Evolutionary conservation across 2,888 invertebrate genomes (phyloP).

Genomic region (Rapana venosa): DNA sequence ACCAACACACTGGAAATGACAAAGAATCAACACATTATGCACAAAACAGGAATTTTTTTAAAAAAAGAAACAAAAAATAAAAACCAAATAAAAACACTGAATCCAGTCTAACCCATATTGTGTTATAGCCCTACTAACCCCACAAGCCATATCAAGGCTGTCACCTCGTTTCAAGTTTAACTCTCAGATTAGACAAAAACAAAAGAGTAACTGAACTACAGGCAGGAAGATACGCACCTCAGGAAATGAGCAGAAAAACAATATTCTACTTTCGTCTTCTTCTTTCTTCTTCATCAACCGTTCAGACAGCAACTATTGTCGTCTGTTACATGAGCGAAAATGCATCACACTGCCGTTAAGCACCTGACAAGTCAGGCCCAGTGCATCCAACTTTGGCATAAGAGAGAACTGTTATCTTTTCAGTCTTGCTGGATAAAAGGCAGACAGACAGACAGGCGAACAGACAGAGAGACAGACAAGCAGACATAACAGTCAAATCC

Average conservation of each 20-base stretch:
- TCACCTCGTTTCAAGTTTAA: too few species aligned
- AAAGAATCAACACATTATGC: background rate
- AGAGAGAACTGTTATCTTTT: too few species aligned
- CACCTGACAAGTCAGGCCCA: too few species aligned
- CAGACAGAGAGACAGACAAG: background rate
- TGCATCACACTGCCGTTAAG: too few species aligned
- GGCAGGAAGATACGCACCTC: background rate
- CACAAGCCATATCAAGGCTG: background rate
- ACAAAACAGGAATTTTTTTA: background rate
- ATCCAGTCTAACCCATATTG: too few species aligned
- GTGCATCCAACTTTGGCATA: too few species aligned
- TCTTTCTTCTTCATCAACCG: too few species aligned
- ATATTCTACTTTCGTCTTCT: too few species aligned
- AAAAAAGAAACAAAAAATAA: too few species aligned
- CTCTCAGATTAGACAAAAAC: background rate
- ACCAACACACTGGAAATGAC: slow-evolving; percentile 67
- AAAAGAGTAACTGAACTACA: background rate
- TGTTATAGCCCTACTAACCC: too few species aligned
- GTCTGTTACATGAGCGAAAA: too few species aligned
- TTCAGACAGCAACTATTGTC: background rate
- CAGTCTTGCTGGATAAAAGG: too few species aligned
- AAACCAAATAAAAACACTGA: background rate
- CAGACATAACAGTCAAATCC: slow-evolving; percentile 16
- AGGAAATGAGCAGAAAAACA: background rate
- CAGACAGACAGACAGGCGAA: background rate